These are phyloP conservation scores for Nothocercus julius DNA, from an alignment of 2,113 vertebrate genomes.

Conservation along the genomic window DNA sequence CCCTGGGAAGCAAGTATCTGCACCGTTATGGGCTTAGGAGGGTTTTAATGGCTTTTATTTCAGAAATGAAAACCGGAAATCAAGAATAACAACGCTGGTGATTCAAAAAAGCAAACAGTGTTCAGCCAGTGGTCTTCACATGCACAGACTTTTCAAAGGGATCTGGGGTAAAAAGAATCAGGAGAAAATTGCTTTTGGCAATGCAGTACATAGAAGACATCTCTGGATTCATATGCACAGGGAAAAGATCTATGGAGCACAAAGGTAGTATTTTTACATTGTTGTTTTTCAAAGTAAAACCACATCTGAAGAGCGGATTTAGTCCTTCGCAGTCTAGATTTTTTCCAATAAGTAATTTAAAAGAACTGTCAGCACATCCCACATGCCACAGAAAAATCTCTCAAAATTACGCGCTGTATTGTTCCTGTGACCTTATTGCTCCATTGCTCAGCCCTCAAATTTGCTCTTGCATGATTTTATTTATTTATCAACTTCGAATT, in stretches of 20 bases:
- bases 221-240: neutral
- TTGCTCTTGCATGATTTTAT: conserved; percentile 13
- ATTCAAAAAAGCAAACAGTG: neutral
- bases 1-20: neutral
- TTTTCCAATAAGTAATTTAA: conserved; percentile 18
- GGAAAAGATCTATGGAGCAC: neutral
- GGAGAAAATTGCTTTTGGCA: neutral
- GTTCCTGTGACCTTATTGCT: neutral
- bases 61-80: neutral
- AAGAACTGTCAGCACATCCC: neutral
- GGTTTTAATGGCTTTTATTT: neutral
- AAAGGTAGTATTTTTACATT: conserved; percentile 13
- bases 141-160: neutral
- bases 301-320: conserved; percentile 3
- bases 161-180: neutral
- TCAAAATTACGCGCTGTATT: neutral
- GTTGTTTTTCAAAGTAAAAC: conserved; percentile 32
- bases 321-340: neutral
- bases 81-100: neutral
- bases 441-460: neutral
- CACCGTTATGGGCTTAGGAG: neutral
- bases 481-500: conserved; percentile 47
- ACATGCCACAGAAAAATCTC: conserved; percentile 20
- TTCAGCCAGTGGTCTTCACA: neutral
- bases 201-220: neutral